A percentile compares a stretch with the other conserved stretches of the same genome.
These are phyloP conservation scores for Minunthozetes semirufus DNA, from an alignment of 2,888 invertebrate genomes.

Conservation along the genomic window DNA sequence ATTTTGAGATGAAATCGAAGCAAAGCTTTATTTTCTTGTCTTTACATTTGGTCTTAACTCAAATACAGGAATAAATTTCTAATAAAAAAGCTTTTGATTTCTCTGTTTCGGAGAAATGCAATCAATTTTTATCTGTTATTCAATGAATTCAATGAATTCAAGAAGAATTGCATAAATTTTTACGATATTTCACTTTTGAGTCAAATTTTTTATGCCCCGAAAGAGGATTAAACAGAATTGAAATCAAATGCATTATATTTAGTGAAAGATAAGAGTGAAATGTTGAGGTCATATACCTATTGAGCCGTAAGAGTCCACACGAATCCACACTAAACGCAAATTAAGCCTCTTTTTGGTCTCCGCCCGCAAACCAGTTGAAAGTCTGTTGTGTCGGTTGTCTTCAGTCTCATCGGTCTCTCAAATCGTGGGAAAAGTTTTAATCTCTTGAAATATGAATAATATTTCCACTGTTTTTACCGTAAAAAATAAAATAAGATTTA, in stretches of 20 bases:
- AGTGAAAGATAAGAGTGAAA: neutral
- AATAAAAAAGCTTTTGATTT: too few relatives aligned
- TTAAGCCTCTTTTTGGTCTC: conserved; percentile 16
- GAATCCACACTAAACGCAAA: neutral
- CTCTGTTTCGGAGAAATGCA: too few relatives aligned
- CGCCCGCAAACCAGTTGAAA: conserved; percentile 13
- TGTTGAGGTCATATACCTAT: conserved; percentile 7
- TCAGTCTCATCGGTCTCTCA: neutral
- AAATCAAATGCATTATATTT: neutral
- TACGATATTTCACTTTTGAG: too few relatives aligned
- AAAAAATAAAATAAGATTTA: too few relatives aligned
- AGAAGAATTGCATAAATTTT: too few relatives aligned
- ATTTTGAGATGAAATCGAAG: too few relatives aligned
- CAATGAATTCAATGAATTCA: too few relatives aligned
- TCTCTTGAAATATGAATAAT: conserved; percentile 24
- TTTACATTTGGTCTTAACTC: too few relatives aligned
- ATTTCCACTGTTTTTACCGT: neutral
- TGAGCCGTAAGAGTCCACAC: neutral
- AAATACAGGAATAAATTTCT: too few relatives aligned
- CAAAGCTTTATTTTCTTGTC: too few relatives aligned
- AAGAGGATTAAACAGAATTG: neutral
- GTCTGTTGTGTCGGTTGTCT: neutral
- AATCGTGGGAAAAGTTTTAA: conserved; percentile 25
- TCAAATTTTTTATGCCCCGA: neutral
- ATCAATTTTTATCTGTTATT: too few relatives aligned